phyloP scores from a whole-genome alignment of 2,113 vertebrate genomes.

The Noctilio leporinus region DNA sequence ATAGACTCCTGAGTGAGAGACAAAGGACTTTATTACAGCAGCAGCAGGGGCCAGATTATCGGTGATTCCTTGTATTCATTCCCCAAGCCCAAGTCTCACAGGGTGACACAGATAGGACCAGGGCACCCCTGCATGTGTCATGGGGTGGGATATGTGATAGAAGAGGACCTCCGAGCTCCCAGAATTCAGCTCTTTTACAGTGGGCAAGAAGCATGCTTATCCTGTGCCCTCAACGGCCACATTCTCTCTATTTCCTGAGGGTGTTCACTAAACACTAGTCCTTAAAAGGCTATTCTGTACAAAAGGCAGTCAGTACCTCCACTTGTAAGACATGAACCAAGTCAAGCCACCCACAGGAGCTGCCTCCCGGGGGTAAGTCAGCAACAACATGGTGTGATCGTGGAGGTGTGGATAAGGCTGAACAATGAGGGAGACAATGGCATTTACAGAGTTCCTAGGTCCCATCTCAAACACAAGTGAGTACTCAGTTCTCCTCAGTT shows the following conservation, averaged over 20 bases:
- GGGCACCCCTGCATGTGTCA: not conserved
- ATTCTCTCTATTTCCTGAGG: not conserved
- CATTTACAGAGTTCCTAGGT: not conserved
- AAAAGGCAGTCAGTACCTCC: not conserved
- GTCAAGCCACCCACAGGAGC: not conserved
- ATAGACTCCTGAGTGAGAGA: not conserved
- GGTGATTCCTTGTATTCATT: not conserved
- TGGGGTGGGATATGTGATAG: too few species aligned
- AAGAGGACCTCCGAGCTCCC: not conserved
- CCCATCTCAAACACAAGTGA: not conserved
- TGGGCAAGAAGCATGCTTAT: not conserved
- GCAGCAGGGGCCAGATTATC: not conserved
- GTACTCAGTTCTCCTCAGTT: not conserved
- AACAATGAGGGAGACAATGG: not conserved
- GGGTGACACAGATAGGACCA: not conserved
- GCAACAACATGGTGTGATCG: not conserved
- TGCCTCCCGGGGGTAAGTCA: not conserved
- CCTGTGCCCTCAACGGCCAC: not conserved
- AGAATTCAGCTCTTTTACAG: not conserved
- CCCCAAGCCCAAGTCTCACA: not conserved
- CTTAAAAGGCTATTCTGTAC: not conserved
- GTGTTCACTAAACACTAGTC: not conserved
- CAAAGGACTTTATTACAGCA: not conserved
- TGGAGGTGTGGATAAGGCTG: not conserved
- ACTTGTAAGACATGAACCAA: not conserved